Evolutionary conservation across 2,797 vertebrate species (phyloP), one percentile per base, ranked within the genome.

Genomic region (Xenops minutus): DNA sequence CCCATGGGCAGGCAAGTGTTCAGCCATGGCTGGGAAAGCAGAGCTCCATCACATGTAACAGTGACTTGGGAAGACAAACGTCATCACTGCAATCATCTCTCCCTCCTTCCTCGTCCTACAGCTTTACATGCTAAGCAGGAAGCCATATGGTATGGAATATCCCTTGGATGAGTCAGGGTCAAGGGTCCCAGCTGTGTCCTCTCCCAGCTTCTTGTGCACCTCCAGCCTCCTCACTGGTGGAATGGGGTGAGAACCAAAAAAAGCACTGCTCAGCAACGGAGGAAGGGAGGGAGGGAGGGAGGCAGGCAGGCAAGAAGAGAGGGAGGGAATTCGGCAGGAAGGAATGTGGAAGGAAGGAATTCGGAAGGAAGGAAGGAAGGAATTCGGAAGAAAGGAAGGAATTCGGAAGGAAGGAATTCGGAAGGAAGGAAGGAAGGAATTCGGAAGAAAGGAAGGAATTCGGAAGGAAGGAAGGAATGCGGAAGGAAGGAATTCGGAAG

Each of bases 31-130:
- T 56, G 43, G 20, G 29, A 51, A 62, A 49, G 32, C 63, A 36
- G 27, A 18, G 15, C 11, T 54, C 24, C 22, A 36, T 68, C 34
- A 13, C 0, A 0, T 15, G 2, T 36, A 20, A 23, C 12, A 54
- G 30, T 13, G 61, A 41, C 14, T 41, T 54, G 26, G 39, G 48
- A 67, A 68, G 55, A 32, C 36, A 62, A 75, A 49, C 10, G 10
- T 22, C 30, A 16, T 36, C 21, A 41, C 14, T 32, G 12, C 26
- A 62, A 82, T 43, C 19, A n/a, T 6, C 8, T 19, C 30, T 18
- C 4, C 7, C 26, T 54, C 17, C 11, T 51, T 3, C 23, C 48
- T 36, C 39, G 41, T 2, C 4, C 14, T 10, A 7, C 12, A 27
- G 9, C 7, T 41, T 16, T 11, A 4, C 0, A 3, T 61, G 41